Evolutionary conservation across 2,113 vertebrate species (phyloP), one percentile per base, ranked within the genome.

Genomic region (Sinocyclocheilus anshuiensis): DNA sequence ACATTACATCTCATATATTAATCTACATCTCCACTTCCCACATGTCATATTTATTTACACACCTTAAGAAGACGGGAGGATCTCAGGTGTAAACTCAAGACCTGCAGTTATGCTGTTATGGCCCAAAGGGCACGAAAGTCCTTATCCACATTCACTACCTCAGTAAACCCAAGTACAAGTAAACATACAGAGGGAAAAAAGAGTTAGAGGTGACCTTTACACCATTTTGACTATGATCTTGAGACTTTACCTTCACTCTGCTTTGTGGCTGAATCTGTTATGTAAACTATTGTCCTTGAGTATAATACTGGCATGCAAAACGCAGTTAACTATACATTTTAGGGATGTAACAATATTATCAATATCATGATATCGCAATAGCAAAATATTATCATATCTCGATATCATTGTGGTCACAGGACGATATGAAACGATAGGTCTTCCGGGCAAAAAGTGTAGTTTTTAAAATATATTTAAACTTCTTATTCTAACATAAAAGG

Each of bases 1-100:
- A 67, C 65, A 72, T 59, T 74, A 59, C 81, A 74, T 83, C 82
- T 72, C 65, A 57, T 84, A 59, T n/a, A 74, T 74, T 84, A 42
- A 84, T 84, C 82, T 74, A 42, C 69, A 84, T 72, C 81, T 74
- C 18, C 50, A 39, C 82, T 59, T 72, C 24, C 81, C 81, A 83
- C 39, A 55, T 24, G 18, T 18, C 82, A 84, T 75, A 74, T 84
- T 59, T 84, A 84, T 84, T 84, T 74, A 74, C 67, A 84, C 82
- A 84, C 82, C n/a, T 72, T 59, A 39, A 75, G 33, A 57, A 24
- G 69, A 84, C 5, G 48, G 48, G 50, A 42, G 50, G 69, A 75
- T 72, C 10, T 83, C 57, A 6, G 65, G 81, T 72, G 48, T 53
- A 24, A 71, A 69, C 45, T 72, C 26, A 12, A 55, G 69, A 74